Percentiles rank a stretch among this genome's conserved stretches.
These are phyloP conservation scores for Sinosuthora webbiana DNA, from an alignment of 2,113 vertebrate genomes.

Conservation along the genomic window DNA sequence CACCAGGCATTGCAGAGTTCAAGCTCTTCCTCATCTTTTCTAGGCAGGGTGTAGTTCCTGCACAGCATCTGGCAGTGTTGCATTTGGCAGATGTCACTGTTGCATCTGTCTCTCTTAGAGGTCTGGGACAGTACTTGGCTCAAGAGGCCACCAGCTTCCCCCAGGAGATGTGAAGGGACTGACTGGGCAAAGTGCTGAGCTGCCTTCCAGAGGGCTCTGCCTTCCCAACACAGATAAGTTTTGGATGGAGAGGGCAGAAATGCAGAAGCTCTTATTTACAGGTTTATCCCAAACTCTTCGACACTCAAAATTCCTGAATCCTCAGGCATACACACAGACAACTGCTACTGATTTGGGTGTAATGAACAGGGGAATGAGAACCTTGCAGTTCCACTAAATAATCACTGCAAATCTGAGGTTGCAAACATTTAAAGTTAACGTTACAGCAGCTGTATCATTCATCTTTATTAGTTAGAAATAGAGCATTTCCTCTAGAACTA, in stretches of 20 bases:
- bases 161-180: background rate
- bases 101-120: fast-evolving
- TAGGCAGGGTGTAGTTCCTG: background rate
- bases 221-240: background rate
- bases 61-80: background rate
- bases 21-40: background rate
- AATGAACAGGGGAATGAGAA: background rate
- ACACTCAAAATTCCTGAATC: background rate
- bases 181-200: background rate
- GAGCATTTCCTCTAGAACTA: background rate
- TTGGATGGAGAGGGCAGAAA: background rate
- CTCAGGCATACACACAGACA: background rate
- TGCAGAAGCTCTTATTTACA: background rate
- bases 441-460: background rate
- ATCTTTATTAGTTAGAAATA: background rate
- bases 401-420: background rate
- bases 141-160: background rate
- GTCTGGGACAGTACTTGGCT: background rate
- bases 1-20: background rate
- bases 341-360: background rate
- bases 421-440: background rate
- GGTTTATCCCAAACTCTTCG: background rate
- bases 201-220: background rate
- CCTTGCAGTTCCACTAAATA: background rate
- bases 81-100: fast-evolving